Percentiles rank a stretch among this genome's conserved stretches.
These are phyloP conservation scores for Galeopsomyia nigrocyanea DNA, from an alignment of 2,888 invertebrate species.

Conservation along the genomic window DNA sequence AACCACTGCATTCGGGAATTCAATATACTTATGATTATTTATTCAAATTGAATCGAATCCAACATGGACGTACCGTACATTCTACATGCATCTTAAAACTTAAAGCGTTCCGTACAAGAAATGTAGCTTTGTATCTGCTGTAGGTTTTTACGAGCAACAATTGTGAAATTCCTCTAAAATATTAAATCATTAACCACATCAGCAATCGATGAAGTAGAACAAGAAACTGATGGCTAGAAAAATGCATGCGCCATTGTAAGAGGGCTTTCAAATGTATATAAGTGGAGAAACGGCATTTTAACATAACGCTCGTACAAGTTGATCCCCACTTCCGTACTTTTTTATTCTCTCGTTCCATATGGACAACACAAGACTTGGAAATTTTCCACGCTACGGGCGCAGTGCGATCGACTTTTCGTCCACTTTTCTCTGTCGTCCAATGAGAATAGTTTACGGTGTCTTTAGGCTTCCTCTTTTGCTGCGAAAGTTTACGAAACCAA, in stretches of 20 bases:
- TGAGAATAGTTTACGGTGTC: constrained; percentile 28
- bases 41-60: neutral
- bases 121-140: no score
- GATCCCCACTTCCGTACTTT: neutral
- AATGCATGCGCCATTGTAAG: neutral
- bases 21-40: neutral
- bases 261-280: neutral
- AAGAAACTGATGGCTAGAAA: no score
- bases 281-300: constrained; percentile 20
- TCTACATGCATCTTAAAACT: neutral
- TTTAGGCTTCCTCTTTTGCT: constrained; percentile 14
- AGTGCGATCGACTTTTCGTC: constrained; percentile 20
- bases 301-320: neutral
- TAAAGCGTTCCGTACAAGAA: no score
- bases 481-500: constrained; percentile 10
- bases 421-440: constrained; percentile 23
- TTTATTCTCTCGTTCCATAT: constrained; percentile 22
- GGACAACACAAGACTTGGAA: constrained; percentile 29
- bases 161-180: no score
- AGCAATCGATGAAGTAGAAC: no score
- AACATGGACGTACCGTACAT: neutral
- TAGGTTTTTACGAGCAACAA: no score
- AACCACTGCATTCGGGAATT: no score
- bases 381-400: constrained; percentile 35
- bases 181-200: no score